Conservation (phyloP, 2,888 invertebrate genomes). For the Falcaria lacertinaria region DNA sequence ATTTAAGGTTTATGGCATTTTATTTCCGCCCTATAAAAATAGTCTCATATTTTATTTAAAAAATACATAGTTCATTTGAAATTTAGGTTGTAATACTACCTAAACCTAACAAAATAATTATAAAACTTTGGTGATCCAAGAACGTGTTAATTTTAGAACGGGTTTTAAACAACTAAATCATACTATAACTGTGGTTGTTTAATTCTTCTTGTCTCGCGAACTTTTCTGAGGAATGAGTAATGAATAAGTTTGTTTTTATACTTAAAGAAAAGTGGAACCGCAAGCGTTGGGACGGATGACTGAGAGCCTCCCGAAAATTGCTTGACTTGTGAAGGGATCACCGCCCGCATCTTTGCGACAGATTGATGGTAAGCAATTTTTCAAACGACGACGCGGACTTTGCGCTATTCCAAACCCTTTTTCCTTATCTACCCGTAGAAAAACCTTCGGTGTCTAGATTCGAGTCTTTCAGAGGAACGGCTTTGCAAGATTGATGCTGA, state of each 20-base stretch:
- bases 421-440: slow-evolving; percentile 36
- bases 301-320: slow-evolving; percentile 41
- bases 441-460: slow-evolving; percentile 19
- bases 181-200: not conserved
- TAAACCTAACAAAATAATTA: too few relatives aligned
- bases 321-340: slow-evolving; percentile 46
- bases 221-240: slow-evolving; percentile 25
- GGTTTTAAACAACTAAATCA: too few relatives aligned
- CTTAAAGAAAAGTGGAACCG: slow-evolving; percentile 34
- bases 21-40: too few relatives aligned
- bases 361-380: slow-evolving; percentile 49
- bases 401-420: slow-evolving; percentile 23
- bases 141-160: too few relatives aligned
- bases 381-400: slow-evolving; percentile 27
- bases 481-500: slow-evolving; percentile 26
- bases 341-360: slow-evolving; percentile 36
- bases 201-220: not conserved
- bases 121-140: too few relatives aligned
- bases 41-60: too few relatives aligned
- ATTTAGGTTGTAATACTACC: too few relatives aligned
- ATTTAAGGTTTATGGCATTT: too few relatives aligned
- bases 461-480: slow-evolving; percentile 22
- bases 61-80: too few relatives aligned
- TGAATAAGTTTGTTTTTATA: slow-evolving; percentile 38
- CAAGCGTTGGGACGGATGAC: slow-evolving; percentile 32